A percentile compares a stretch with the other conserved stretches of the same genome.
These are phyloP conservation scores for Lycorma delicatula DNA, from an alignment of 1,140 invertebrate genomes.

Conservation along the genomic window DNA sequence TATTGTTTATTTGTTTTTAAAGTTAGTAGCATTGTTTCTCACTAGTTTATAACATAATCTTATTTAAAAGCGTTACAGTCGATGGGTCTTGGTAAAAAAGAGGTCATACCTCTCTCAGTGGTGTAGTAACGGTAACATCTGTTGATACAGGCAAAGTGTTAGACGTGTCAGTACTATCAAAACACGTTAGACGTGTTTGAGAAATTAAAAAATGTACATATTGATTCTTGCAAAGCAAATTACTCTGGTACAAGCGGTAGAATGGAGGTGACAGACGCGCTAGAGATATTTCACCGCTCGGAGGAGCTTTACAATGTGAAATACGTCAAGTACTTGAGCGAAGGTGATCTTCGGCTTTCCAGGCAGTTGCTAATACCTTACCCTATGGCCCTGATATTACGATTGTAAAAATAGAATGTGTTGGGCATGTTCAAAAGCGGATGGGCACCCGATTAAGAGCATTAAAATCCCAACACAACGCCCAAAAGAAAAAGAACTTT, in stretches of 20 bases:
- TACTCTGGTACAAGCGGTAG: slow-evolving; percentile 22
- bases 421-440: slow-evolving; percentile 27
- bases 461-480: too few species aligned
- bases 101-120: slow-evolving; percentile 19
- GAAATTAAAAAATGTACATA: neutral
- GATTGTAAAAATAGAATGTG: slow-evolving; percentile 26
- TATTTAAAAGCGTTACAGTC: slow-evolving; percentile 16
- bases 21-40: too few species aligned
- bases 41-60: too few species aligned
- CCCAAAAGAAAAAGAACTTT: too few species aligned
- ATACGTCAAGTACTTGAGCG: slow-evolving; percentile 22
- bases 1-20: too few species aligned
- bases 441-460: slow-evolving; percentile 23
- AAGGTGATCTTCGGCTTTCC: slow-evolving; percentile 20
- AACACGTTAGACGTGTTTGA: slow-evolving; percentile 14
- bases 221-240: slow-evolving; percentile 21
- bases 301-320: slow-evolving; percentile 13
- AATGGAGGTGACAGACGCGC: slow-evolving; percentile 23
- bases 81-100: slow-evolving; percentile 21
- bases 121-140: slow-evolving; percentile 17
- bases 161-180: slow-evolving; percentile 16
- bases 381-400: slow-evolving; percentile 21
- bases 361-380: neutral
- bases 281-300: slow-evolving; percentile 25
- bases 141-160: slow-evolving; percentile 19